Evolutionary conservation across 2,797 vertebrate species (phyloP).

Genomic region (Paramormyrops hopkinsi): DNA sequence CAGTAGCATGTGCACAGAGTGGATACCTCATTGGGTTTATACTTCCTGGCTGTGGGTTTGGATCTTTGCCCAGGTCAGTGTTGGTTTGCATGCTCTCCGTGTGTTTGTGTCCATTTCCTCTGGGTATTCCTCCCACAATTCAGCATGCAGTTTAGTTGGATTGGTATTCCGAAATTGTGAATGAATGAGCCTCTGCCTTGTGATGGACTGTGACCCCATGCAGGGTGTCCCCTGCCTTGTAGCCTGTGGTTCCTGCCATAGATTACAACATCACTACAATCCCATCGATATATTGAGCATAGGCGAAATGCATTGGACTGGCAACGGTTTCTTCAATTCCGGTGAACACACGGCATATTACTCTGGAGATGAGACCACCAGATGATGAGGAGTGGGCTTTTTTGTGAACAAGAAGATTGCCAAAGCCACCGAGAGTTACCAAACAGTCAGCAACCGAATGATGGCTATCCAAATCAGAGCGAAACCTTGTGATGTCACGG

Average conservation of each 20-base stretch:
- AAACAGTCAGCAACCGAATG: background rate
- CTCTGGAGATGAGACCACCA: background rate
- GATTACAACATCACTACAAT: background rate
- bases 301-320: background rate
- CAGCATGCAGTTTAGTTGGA: background rate
- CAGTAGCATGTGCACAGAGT: background rate
- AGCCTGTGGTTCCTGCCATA: background rate
- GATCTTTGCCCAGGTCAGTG: background rate
- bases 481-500: background rate
- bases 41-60: background rate
- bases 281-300: background rate
- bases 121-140: background rate
- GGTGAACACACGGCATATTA: background rate
- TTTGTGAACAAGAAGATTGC: background rate
- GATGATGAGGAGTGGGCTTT: background rate
- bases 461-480: background rate
- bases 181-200: background rate
- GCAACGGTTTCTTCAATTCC: background rate
- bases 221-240: background rate
- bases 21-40: background rate
- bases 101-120: background rate
- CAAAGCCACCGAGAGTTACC: background rate
- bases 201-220: background rate
- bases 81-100: background rate
- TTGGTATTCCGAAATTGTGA: background rate